Evolutionary conservation across 1,140 invertebrate genomes (phyloP).

Genomic region (Ptiloglossa arizonensis): DNA sequence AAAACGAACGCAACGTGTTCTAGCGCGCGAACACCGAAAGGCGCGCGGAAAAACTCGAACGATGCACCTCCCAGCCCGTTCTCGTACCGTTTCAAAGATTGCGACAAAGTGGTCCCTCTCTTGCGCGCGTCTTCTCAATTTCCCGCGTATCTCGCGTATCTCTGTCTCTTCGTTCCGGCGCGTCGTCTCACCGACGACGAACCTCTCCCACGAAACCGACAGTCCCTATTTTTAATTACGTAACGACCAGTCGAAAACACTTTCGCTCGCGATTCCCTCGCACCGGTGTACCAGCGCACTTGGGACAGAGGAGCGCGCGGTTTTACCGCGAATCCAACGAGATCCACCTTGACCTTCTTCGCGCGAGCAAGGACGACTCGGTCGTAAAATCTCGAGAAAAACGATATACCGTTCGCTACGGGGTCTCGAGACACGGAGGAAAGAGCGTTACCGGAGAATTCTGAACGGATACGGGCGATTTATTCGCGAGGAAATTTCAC

Average conservation of each 20-base stretch:
- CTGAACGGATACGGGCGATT: neutral
- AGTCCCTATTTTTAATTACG: neutral
- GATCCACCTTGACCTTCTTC: conserved; percentile 22
- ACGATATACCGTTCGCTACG: conserved; percentile 9
- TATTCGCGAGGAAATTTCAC: no score
- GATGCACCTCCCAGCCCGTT: conserved; percentile 50
- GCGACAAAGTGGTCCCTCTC: neutral
- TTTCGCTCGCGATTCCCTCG: neutral
- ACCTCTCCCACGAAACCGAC: neutral
- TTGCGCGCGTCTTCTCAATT: neutral
- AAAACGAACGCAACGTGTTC: conserved; percentile 46
- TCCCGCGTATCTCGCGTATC: conserved; percentile 12
- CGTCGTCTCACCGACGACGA: neutral
- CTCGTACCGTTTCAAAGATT: conserved; percentile 37
- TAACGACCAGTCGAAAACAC: conserved; percentile 7
- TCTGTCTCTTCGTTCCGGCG: neutral
- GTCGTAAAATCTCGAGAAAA: conserved; percentile 23
- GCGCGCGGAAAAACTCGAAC: conserved; percentile 45
- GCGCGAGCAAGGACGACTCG: conserved; percentile 1
- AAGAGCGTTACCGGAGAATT: conserved; percentile 16
- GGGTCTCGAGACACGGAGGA: neutral
- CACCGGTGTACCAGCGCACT: neutral
- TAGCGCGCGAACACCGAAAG: conserved; percentile 27
- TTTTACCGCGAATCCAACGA: neutral
- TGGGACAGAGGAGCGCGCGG: neutral